phyloP scores from a whole-genome alignment of 35 echinoderm and acorn worm species.

The Ptychodera flava region DNA sequence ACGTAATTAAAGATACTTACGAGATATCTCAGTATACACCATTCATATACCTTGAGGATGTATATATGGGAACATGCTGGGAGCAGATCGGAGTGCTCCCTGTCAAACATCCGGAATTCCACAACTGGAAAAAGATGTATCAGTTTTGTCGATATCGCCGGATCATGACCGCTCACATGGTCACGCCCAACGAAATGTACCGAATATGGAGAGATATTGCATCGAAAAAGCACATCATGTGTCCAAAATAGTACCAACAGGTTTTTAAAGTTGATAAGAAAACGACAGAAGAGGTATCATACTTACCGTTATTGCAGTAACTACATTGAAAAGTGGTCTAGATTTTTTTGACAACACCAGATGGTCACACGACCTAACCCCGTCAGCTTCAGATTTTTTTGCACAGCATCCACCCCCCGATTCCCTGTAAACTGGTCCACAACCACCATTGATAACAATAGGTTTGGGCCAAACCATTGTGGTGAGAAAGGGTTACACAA shows the following conservation, averaged over 20 bases:
- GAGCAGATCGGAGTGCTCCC: constrained; percentile 65
- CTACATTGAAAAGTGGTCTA: too few species aligned
- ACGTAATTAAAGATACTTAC: constrained; percentile 59
- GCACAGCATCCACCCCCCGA: too few species aligned
- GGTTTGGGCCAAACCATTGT: too few species aligned
- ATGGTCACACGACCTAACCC: too few species aligned
- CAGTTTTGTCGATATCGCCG: constrained; percentile 73
- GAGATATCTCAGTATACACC: constrained; percentile 51
- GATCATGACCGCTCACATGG: constrained; percentile 95
- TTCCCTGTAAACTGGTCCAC: too few species aligned
- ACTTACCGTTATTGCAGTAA: too few species aligned
- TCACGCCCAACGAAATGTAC: constrained; percentile 72
- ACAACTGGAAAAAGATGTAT: constrained; percentile 90
- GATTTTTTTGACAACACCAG: too few species aligned
- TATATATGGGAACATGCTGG: constrained; percentile 64
- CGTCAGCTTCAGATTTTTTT: too few species aligned
- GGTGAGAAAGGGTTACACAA: too few species aligned
- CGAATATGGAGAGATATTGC: constrained; percentile 55
- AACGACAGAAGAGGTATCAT: too few species aligned
- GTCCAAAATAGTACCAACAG: not conserved
- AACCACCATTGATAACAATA: too few species aligned
- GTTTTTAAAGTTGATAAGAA: too few species aligned
- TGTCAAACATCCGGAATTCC: constrained; percentile 62
- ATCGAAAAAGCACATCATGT: not conserved
- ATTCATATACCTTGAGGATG: constrained; percentile 90